A percentile compares a stretch with the other conserved stretches of the same genome.
Conservation (phyloP, 2,113 vertebrate species). For the Laterallus jamaicensis region DNA sequence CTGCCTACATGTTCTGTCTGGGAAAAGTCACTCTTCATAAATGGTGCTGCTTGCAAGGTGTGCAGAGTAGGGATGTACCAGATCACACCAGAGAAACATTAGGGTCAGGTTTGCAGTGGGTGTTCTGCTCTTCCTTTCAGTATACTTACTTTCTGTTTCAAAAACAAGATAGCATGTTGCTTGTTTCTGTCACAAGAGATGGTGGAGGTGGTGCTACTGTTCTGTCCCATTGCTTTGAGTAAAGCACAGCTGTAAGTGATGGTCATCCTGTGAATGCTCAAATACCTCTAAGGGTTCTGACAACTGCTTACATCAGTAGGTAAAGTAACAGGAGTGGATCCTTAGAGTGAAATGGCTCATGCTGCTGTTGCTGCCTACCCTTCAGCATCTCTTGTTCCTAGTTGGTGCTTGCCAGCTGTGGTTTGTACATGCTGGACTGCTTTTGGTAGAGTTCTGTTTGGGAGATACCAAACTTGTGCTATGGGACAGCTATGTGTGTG, state of each 20-base stretch:
- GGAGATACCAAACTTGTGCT: neutral
- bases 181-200: neutral
- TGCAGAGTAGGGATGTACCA: neutral
- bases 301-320: neutral
- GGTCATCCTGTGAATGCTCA: neutral
- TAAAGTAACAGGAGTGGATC: neutral
- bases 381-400: neutral
- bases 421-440: neutral
- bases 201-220: neutral
- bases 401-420: neutral
- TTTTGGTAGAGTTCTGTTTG: neutral
- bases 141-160: neutral
- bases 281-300: neutral
- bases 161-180: neutral
- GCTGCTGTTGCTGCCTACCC: neutral
- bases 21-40: neutral
- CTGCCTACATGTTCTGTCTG: neutral
- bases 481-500: neutral
- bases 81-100: neutral
- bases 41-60: neutral
- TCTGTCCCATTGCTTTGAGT: neutral
- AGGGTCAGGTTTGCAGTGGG: neutral
- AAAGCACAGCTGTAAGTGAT: neutral
- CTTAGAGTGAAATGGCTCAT: neutral
- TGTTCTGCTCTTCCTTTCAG: neutral